Evolutionary conservation across 2,888 invertebrate species (phyloP), one percentile per base, ranked within the genome.

Genomic region (Apotomis capreana): DNA sequence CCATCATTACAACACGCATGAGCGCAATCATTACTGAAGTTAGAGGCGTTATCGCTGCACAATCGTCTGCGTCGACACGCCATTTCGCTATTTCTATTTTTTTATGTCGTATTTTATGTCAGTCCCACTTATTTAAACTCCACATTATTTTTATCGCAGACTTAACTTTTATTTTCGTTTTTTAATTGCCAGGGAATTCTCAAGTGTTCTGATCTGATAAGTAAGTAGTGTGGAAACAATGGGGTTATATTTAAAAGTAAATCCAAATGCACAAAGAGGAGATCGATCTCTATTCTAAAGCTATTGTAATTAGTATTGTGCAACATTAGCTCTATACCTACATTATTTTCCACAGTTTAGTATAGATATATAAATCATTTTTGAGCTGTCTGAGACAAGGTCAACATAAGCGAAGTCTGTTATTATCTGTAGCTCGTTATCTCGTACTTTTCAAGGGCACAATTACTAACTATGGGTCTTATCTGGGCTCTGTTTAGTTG

Each of bases 381-480:
- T 74, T 68, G 75, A 73, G 67, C 69, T 65, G 58, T 74, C 76
- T 74, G 64, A 73, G 44, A 64, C 76, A 76, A 76, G 76, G 76
- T 75, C 74, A 55, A 60, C 61, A 61, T 57, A 52, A 60, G 61
- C 54, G 49, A 51, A 73, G 70, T 72, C 63, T 74, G 68, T 73
- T 76, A 77, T 76, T 77, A 77, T 75, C 74, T 74, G 51, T 26
- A 61, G 70, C 74, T 72, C 70, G 79, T 81, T 84, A 85, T 87
- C 85, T 79, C 60, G 75, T 79, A 77, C 76, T 80, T 79, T 80
- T 80, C 84, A 87, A 87, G 86, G 86, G 77, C 81, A 82, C 80
- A 78, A 78, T 82, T 81, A 84, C 83, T 80, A 80, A 81, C 80
- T 76, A 74, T 78, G 60, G 59, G 74, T 10, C 76, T 81, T 84